Percentiles rank a stretch among this genome's conserved stretches.
phyloP scores from a whole-genome alignment of 2,888 invertebrate species.

The Lacanobia oleracea region DNA sequence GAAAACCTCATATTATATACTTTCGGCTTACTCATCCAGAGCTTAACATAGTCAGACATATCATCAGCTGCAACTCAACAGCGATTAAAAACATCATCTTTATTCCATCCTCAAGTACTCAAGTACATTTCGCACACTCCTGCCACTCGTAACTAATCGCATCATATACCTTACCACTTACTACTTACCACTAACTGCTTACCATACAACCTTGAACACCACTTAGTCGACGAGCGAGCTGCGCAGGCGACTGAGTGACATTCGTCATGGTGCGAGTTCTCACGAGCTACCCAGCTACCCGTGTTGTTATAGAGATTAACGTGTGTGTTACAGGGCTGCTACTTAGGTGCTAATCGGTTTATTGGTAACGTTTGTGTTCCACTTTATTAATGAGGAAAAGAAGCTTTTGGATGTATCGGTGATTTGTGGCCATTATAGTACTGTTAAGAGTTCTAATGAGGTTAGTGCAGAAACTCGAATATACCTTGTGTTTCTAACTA shows the following conservation, averaged over 20 bases:
- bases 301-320: conserved; percentile 85
- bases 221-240: conserved; percentile 53
- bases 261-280: conserved; percentile 82
- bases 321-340: conserved; percentile 74
- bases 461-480: neutral
- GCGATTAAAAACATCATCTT: neutral
- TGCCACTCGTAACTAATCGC: conserved; percentile 33
- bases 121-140: conserved; percentile 26
- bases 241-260: conserved; percentile 65
- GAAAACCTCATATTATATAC: neutral
- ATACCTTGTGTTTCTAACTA: too few relatives aligned
- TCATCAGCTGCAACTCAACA: neutral
- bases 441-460: neutral
- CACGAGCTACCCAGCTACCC: conserved; percentile 86
- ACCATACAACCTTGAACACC: conserved; percentile 45
- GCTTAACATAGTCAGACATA: neutral
- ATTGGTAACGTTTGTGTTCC: conserved; percentile 14
- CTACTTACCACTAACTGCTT: conserved; percentile 21
- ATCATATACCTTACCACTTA: conserved; percentile 41
- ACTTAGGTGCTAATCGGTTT: conserved; percentile 43
- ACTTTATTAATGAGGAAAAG: neutral
- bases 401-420: neutral
- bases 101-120: neutral
- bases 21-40: neutral
- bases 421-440: neutral